These are phyloP conservation scores for Zonotrichia leucophrys DNA, from an alignment of 2,113 vertebrate genomes.

Conservation along the genomic window DNA sequence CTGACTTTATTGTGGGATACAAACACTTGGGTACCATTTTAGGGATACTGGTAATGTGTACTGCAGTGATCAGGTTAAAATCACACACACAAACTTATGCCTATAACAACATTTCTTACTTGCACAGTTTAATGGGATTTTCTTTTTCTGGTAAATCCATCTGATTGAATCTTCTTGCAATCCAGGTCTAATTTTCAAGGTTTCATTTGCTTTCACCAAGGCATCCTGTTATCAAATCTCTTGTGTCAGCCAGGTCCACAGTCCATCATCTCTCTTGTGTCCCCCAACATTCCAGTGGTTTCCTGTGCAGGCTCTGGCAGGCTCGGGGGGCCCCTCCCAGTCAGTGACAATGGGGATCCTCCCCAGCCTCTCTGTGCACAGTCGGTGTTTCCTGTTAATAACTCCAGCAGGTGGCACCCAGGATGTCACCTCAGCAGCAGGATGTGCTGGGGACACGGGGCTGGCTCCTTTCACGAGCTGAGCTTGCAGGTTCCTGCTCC, in stretches of 20 bases:
- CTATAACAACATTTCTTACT: background rate
- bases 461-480: background rate
- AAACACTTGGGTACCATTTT: background rate
- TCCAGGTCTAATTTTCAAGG: background rate
- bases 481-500: background rate
- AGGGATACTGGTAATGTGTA: background rate
- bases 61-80: background rate
- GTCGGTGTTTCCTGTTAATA: background rate
- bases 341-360: background rate
- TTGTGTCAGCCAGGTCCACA: background rate
- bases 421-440: fast-evolving
- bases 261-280: background rate
- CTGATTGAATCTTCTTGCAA: background rate
- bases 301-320: background rate
- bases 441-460: background rate
- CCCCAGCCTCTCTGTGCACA: fast-evolving
- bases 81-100: background rate
- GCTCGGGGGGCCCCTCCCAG: fast-evolving
- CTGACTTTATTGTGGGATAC: background rate
- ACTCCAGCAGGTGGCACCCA: background rate
- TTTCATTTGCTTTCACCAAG: background rate
- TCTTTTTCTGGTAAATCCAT: background rate
- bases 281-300: background rate
- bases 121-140: background rate
- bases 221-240: background rate